Percentiles rank a stretch among this genome's conserved stretches.
Evolutionary conservation across 2,888 invertebrate genomes (phyloP).

Genomic region (Bursaphelenchus okinawaensis): DNA sequence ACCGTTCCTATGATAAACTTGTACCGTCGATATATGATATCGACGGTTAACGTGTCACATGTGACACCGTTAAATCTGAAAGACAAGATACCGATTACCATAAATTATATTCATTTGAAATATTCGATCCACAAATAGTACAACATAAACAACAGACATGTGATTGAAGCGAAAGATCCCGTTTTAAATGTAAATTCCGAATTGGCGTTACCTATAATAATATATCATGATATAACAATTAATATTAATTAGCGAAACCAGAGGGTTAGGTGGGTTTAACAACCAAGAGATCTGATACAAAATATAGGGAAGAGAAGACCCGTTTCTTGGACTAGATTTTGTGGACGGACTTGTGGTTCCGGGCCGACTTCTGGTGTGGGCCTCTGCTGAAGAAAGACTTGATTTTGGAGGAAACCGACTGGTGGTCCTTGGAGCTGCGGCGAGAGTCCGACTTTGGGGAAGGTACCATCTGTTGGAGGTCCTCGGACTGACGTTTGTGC

Average conservation of each 20-base stretch:
- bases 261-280: not conserved
- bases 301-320: not conserved
- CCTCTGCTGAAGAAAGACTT: constrained; percentile 10
- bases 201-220: not conserved
- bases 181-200: not conserved
- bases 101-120: too few relatives aligned
- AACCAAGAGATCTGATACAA: not conserved
- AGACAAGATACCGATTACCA: too few relatives aligned
- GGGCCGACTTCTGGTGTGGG: not conserved
- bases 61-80: too few relatives aligned
- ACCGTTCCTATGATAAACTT: too few relatives aligned
- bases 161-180: not conserved
- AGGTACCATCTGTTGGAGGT: too few relatives aligned
- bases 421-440: not conserved
- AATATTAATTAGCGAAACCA: not conserved
- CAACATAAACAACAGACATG: not conserved
- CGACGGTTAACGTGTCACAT: too few relatives aligned
- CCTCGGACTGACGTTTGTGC: not conserved
- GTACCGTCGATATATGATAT: too few relatives aligned
- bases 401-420: constrained; percentile 11
- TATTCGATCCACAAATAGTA: not conserved
- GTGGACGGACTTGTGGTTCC: not conserved
- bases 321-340: constrained; percentile 1
- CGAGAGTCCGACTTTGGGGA: not conserved
- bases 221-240: not conserved